A percentile compares a stretch with the other conserved stretches of the same genome.
phyloP scores from a whole-genome alignment of 2,113 vertebrate genomes.

The Odontesthes bonariensis region DNA sequence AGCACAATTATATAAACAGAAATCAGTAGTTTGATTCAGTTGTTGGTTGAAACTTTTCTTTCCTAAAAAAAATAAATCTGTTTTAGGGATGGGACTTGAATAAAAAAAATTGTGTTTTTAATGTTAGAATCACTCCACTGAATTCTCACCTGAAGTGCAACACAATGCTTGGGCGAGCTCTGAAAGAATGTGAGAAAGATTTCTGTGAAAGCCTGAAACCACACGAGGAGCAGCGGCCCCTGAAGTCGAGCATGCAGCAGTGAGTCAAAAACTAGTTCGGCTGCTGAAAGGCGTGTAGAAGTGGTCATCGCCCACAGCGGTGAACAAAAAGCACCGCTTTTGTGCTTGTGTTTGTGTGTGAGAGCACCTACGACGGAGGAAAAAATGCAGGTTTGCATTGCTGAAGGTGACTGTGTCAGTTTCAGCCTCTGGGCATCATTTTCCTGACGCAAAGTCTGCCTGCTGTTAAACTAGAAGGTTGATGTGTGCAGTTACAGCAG shows the following conservation, averaged over 20 bases:
- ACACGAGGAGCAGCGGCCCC: slow-evolving; percentile 2
- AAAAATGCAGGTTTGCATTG: slow-evolving; percentile 55
- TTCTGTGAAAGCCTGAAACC: slow-evolving; percentile 1
- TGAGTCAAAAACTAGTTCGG: slow-evolving; percentile 19
- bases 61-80: too few species aligned
- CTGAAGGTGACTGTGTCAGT: slow-evolving; percentile 72
- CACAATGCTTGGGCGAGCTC: neutral
- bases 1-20: too few species aligned
- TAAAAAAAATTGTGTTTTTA: too few species aligned
- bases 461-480: slow-evolving; percentile 56
- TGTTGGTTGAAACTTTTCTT: too few species aligned
- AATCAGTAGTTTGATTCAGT: too few species aligned
- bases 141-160: too few species aligned
- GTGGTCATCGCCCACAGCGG: neutral
- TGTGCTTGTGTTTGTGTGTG: slow-evolving; percentile 13
- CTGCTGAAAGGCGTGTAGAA: neutral
- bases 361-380: neutral
- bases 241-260: neutral
- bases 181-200: neutral
- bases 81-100: too few species aligned
- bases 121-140: too few species aligned
- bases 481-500: slow-evolving; percentile 38
- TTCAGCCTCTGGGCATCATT: slow-evolving; percentile 58
- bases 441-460: slow-evolving; percentile 58
- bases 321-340: neutral